phyloP scores from a whole-genome alignment of 2,888 invertebrate genomes.

The Platypus cylindrus region DNA sequence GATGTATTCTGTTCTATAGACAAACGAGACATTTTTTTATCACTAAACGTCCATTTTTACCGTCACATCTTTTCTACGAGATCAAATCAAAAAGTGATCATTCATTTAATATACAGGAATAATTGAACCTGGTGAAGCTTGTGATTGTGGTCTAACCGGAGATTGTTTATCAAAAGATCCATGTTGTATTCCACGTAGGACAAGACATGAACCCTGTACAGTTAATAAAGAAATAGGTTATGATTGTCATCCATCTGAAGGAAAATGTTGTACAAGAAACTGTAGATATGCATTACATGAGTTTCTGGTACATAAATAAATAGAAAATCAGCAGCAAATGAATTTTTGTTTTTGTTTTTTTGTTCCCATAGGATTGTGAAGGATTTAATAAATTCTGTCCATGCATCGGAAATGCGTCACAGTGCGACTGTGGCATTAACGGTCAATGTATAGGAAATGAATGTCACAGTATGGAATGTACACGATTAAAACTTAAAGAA shows the following conservation, averaged over 20 bases:
- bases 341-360: neutral
- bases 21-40: too few relatives aligned
- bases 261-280: slow-evolving; percentile 37
- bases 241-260: slow-evolving; percentile 42
- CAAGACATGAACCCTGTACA: slow-evolving; percentile 37
- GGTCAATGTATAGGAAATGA: slow-evolving; percentile 36
- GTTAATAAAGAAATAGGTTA: slow-evolving; percentile 32
- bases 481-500: slow-evolving; percentile 35
- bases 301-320: neutral
- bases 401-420: slow-evolving; percentile 22
- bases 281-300: slow-evolving; percentile 23
- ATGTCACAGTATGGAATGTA: slow-evolving; percentile 42
- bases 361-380: slow-evolving; percentile 33
- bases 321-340: neutral
- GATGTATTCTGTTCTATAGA: too few relatives aligned
- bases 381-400: slow-evolving; percentile 30
- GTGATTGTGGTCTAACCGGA: slow-evolving; percentile 51
- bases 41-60: too few relatives aligned
- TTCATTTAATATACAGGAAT: slow-evolving; percentile 42
- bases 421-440: slow-evolving; percentile 37
- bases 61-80: too few relatives aligned
- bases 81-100: too few relatives aligned
- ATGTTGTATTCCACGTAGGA: slow-evolving; percentile 38
- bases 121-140: slow-evolving; percentile 55
- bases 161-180: slow-evolving; percentile 38